These are phyloP conservation scores for Synanthedon formicaeformis DNA, from an alignment of 2,888 invertebrate species.

Conservation along the genomic window DNA sequence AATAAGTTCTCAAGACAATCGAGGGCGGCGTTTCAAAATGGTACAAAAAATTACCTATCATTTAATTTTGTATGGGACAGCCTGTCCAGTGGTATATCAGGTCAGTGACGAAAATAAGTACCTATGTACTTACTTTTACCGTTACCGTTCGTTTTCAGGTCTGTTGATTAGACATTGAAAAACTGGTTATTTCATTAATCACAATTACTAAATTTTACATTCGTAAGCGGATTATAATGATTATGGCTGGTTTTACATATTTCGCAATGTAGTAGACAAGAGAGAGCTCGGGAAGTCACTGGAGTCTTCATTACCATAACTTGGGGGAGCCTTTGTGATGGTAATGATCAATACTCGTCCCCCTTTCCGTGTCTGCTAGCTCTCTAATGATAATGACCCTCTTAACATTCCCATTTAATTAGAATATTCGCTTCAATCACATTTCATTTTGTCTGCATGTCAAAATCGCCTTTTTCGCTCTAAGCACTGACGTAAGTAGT, in stretches of 20 bases:
- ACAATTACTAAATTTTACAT: too few relatives aligned
- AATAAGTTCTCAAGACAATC: too few relatives aligned
- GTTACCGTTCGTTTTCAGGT: too few relatives aligned
- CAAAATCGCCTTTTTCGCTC: not conserved
- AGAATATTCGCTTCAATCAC: slow-evolving; percentile 13
- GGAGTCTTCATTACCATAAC: slow-evolving; percentile 10
- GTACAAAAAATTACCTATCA: too few relatives aligned
- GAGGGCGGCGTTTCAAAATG: too few relatives aligned
- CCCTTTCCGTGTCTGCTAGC: not conserved
- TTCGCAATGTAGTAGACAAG: not conserved
- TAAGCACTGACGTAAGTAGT: too few relatives aligned
- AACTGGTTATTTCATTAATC: too few relatives aligned
- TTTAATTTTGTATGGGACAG: too few relatives aligned
- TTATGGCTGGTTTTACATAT: not conserved
- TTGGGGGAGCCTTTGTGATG: slow-evolving; percentile 12
- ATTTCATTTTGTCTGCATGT: not conserved
- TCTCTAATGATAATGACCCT: slow-evolving; percentile 21
- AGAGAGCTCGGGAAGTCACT: not conserved
- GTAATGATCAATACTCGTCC: slow-evolving; percentile 11
- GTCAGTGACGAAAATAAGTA: too few relatives aligned
- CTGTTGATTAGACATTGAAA: too few relatives aligned
- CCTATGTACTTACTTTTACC: too few relatives aligned
- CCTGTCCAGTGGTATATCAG: too few relatives aligned
- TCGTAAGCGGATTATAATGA: not conserved
- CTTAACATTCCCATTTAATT: slow-evolving; percentile 12